Percentiles rank a stretch among this genome's conserved stretches.
Evolutionary conservation across 2,797 vertebrate species (phyloP).

Genomic region (Enteromius argenteus): DNA sequence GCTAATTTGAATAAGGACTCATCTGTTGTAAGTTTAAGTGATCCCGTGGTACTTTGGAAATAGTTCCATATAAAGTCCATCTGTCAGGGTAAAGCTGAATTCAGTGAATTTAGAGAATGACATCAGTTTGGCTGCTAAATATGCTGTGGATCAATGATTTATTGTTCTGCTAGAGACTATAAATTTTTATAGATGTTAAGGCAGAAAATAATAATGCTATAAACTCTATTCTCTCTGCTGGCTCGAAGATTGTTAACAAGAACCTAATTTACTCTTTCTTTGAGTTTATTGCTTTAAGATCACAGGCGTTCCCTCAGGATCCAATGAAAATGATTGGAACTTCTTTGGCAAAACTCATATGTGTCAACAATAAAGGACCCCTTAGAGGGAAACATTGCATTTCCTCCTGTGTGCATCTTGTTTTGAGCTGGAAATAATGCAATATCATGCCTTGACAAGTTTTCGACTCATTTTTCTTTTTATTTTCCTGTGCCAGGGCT

Average conservation of each 20-base stretch:
- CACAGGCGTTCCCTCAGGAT: slow-evolving; percentile 64
- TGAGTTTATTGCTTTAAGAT: slow-evolving; percentile 43
- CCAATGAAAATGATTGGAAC: slow-evolving; percentile 79
- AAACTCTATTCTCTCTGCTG: slow-evolving; percentile 4
- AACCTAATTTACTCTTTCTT: slow-evolving; percentile 31
- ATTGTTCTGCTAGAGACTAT: slow-evolving; percentile 10
- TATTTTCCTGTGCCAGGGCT: slow-evolving; percentile 80
- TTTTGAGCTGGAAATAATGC: slow-evolving; percentile 65
- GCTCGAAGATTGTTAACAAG: slow-evolving; percentile 18
- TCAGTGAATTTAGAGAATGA: slow-evolving; percentile 31
- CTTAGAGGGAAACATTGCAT: slow-evolving; percentile 73
- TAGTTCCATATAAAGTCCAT: slow-evolving; percentile 43
- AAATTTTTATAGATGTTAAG: slow-evolving; percentile 11
- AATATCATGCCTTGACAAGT: slow-evolving; percentile 27
- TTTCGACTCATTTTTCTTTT: slow-evolving; percentile 45
- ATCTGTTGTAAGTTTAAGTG: slow-evolving; percentile 46
- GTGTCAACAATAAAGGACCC: slow-evolving; percentile 62
- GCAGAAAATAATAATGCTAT: slow-evolving; percentile 29
- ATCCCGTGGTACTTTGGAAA: slow-evolving; percentile 27
- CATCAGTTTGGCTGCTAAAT: slow-evolving; percentile 21
- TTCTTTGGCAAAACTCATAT: slow-evolving; percentile 76
- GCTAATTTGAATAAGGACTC: slow-evolving; percentile 53
- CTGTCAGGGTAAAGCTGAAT: slow-evolving; percentile 46
- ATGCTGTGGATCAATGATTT: slow-evolving; percentile 22
- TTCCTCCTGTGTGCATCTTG: slow-evolving; percentile 71